Conservation (phyloP, 2,888 invertebrate genomes). For the Drosophila fulvimacula region DNA sequence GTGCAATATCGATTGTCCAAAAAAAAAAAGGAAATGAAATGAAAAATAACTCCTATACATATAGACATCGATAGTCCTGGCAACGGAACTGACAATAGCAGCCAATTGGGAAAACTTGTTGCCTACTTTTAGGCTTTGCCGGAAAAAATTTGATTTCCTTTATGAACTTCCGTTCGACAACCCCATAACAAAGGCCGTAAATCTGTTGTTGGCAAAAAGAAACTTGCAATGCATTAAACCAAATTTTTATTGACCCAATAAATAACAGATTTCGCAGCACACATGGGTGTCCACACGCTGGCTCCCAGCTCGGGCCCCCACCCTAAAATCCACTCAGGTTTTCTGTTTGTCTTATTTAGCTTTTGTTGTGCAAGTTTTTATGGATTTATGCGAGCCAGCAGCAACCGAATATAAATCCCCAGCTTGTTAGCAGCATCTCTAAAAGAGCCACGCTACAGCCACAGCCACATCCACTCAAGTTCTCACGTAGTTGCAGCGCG, state of each 20-base stretch:
- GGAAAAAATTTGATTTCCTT: slow-evolving; percentile 31
- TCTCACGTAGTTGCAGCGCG: slow-evolving; percentile 66
- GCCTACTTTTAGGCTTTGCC: slow-evolving; percentile 42
- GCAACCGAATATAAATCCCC: slow-evolving; percentile 31
- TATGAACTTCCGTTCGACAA: slow-evolving; percentile 20
- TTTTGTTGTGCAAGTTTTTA: slow-evolving; percentile 51
- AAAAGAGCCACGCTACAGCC: slow-evolving; percentile 15
- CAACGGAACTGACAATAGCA: slow-evolving; percentile 32
- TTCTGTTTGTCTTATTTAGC: slow-evolving; percentile 35
- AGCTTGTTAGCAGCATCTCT: slow-evolving; percentile 45
- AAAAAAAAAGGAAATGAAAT: slow-evolving; percentile 8
- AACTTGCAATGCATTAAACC: slow-evolving; percentile 71
- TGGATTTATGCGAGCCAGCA: slow-evolving; percentile 55
- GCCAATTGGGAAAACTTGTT: slow-evolving; percentile 47
- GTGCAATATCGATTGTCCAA: slow-evolving; percentile 46
- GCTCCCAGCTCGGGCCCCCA: neutral
- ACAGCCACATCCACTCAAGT: slow-evolving; percentile 31
- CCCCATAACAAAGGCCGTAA: slow-evolving; percentile 35
- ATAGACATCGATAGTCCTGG: slow-evolving; percentile 5
- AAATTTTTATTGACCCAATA: slow-evolving; percentile 74
- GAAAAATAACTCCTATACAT: slow-evolving; percentile 23
- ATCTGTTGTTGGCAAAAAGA: slow-evolving; percentile 31
- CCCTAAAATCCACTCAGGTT: slow-evolving; percentile 14
- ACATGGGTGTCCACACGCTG: neutral
- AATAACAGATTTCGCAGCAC: slow-evolving; percentile 68